Conservation (phyloP, 2,113 vertebrate species). For the Brachirus orientalis region DNA sequence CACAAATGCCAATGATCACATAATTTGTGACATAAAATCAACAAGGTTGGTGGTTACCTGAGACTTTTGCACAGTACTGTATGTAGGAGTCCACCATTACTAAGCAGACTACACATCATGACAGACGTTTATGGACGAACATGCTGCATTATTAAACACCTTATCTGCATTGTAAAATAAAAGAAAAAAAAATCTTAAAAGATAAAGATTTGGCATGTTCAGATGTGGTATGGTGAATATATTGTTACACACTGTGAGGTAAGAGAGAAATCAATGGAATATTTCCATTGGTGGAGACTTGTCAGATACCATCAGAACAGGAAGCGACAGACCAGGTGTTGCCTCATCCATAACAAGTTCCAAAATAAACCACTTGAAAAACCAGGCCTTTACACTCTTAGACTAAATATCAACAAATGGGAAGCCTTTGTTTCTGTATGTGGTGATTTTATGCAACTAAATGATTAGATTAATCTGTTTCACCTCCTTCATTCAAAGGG, state of each 20-base stretch:
- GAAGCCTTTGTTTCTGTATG: no score
- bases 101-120: background rate
- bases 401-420: no score
- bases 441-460: no score
- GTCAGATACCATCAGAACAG: constrained; percentile 39
- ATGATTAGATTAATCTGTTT: no score
- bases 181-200: no score
- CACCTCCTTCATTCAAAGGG: background rate
- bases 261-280: background rate
- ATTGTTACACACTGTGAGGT: background rate
- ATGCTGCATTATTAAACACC: constrained; percentile 46
- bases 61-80: no score
- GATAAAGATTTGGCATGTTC: no score
- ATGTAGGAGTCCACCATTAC: no score
- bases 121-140: constrained; percentile 18
- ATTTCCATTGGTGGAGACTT: constrained; percentile 33
- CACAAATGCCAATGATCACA: no score
- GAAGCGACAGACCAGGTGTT: constrained; percentile 51
- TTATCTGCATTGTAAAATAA: background rate
- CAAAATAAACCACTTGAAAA: background rate
- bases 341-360: constrained; percentile 5
- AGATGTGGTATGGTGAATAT: no score
- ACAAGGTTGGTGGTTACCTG: no score
- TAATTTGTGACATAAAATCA: no score
- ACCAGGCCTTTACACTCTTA: background rate